Evolutionary conservation across 92 coral and sea anemone species (phyloP), one percentile per base, ranked within the genome.

Genomic region (Hydrozoanthus gracilis): DNA sequence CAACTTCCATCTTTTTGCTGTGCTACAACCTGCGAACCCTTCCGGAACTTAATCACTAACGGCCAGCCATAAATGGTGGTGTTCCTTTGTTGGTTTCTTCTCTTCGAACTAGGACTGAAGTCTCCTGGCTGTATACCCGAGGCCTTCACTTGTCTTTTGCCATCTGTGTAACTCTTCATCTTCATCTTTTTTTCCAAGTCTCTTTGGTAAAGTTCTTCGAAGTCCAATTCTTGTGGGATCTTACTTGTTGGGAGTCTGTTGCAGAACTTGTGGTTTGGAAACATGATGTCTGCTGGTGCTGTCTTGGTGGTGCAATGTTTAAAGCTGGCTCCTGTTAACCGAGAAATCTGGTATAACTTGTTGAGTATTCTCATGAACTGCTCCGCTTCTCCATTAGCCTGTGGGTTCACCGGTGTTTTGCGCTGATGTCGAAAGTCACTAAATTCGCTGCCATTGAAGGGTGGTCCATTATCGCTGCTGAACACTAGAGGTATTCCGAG

Each of bases 361-460:
- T 89, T 89, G 72, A 83, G 71, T 39, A 89, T 56, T 76, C 91
- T 84, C 88, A 69, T 89, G 49, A 89, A 89, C 79, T 89, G 88
- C 86, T 89, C 86, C 0, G 86, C 86, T 39, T 84, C 82, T 4
- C 51, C 51, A 11, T 35, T 8, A 7, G 58, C 44, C 89, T 12
- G 69, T 5, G 69, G 35, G 8, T n/a, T 15, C 20, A 15, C 50
- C 7, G 91, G 88, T 14, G 73, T 83, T 75, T 89, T 89, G 13
- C 47, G 66, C 67, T 84, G 71, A 66, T 67, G 80, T 0, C 8
- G 17, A 8, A 80, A 80, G 69, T 64, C 17, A 27, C 69, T 64
- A 76, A 66, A 88, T 44, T 88, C 88, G 44, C 66, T 8, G 10
- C 87, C 60, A 35, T 74, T 88, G 83, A 88, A 88, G 44, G 83